These are phyloP conservation scores for Phyllotis vaccarum DNA, from an alignment of 2,797 vertebrate genomes.

Conservation along the genomic window DNA sequence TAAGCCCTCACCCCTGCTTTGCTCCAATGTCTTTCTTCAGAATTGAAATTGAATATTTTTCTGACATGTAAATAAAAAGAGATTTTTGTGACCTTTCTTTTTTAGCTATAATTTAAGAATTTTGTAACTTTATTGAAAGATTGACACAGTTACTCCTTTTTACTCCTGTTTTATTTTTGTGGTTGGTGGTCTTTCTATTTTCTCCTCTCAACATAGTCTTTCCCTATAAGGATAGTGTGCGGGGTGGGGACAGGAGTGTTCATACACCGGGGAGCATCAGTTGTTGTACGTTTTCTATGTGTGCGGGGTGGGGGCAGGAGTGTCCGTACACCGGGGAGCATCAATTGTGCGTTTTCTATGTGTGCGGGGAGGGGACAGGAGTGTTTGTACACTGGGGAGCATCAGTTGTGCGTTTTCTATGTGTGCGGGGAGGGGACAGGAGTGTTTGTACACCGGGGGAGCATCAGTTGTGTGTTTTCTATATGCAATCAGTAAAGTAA, in stretches of 20 bases:
- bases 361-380: no score
- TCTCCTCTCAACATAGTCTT: neutral
- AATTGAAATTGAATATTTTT: constrained; percentile 52
- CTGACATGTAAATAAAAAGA: constrained; percentile 37
- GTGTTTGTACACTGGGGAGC: no score
- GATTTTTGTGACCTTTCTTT: neutral
- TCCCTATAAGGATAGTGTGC: neutral
- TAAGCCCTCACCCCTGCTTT: neutral
- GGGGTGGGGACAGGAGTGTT: neutral
- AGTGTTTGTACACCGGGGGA: no score
- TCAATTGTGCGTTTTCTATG: no score
- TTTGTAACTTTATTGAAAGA: constrained; percentile 14
- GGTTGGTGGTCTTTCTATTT: neutral
- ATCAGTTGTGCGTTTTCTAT: no score
- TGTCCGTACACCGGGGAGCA: neutral
- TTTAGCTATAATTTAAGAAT: constrained; percentile 41
- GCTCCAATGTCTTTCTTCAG: neutral
- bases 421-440: neutral
- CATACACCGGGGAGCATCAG: neutral
- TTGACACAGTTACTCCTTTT: neutral
- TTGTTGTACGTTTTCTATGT: no score
- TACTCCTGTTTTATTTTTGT: constrained; percentile 3
- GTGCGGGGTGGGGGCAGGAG: no score
- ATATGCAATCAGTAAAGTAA: neutral
- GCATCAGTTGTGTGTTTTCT: neutral